phyloP scores from a whole-genome alignment of 2,113 vertebrate genomes.

The Octodon degus region DNA sequence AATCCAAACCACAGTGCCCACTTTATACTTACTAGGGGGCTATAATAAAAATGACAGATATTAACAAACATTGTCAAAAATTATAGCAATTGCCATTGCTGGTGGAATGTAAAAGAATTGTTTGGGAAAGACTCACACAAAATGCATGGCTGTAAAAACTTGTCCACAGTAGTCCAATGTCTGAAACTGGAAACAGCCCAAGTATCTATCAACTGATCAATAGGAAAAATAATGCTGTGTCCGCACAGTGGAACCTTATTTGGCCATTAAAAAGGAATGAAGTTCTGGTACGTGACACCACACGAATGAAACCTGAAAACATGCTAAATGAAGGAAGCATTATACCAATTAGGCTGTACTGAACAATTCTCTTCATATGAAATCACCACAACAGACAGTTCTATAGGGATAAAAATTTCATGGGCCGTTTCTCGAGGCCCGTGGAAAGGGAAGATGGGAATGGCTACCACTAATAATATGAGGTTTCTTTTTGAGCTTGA shows the following conservation, averaged over 20 bases:
- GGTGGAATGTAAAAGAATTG: neutral
- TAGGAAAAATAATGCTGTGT: neutral
- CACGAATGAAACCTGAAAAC: neutral
- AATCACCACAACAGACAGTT: neutral
- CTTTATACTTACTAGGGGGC: neutral
- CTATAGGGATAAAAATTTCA: neutral
- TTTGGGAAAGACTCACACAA: neutral
- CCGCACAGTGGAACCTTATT: conserved; percentile 2
- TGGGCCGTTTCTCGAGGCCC: neutral
- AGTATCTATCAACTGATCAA: neutral
- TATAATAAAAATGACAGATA: neutral
- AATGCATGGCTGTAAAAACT: neutral
- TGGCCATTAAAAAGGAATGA: conserved; percentile 20
- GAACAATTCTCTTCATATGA: neutral
- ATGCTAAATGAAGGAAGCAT: conserved; percentile 35
- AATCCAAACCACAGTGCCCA: neutral
- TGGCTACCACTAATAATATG: neutral
- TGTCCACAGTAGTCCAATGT: neutral
- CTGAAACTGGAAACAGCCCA: conserved; percentile 11
- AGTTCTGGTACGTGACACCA: neutral
- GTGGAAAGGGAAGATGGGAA: neutral
- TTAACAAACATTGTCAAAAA: neutral
- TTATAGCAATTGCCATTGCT: neutral
- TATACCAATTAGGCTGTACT: neutral
- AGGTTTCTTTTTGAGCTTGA: neutral